These are phyloP conservation scores for Melipona beecheii DNA, from an alignment of 2,888 invertebrate species.

Conservation along the genomic window DNA sequence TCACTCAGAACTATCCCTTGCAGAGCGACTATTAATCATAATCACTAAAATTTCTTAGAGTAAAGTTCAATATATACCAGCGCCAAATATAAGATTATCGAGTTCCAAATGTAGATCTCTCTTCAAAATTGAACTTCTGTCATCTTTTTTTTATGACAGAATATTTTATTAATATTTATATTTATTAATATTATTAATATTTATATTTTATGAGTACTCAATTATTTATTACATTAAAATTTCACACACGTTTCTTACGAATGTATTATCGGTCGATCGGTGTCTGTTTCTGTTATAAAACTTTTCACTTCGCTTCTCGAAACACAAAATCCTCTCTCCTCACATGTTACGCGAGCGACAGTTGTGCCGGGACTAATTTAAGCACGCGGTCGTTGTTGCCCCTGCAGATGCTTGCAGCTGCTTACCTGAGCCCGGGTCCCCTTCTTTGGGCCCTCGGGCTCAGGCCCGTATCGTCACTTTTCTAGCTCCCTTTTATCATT, in stretches of 20 bases:
- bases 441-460: slow-evolving; percentile 52
- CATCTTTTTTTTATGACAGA: too few relatives aligned
- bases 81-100: too few relatives aligned
- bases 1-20: neutral
- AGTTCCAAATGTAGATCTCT: too few relatives aligned
- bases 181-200: too few relatives aligned
- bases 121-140: too few relatives aligned
- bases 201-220: too few relatives aligned
- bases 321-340: slow-evolving; percentile 36
- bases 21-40: neutral
- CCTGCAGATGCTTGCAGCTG: slow-evolving; percentile 77
- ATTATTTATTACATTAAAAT: too few relatives aligned
- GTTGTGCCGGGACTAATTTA: slow-evolving; percentile 83
- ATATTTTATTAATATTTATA: too few relatives aligned
- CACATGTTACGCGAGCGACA: slow-evolving; percentile 81
- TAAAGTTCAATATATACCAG: too few relatives aligned
- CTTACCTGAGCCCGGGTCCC: slow-evolving; percentile 75
- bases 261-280: neutral
- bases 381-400: slow-evolving; percentile 75
- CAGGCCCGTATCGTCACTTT: slow-evolving; percentile 53
- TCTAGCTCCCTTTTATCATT: neutral
- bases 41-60: neutral
- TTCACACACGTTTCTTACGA: too few relatives aligned
- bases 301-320: neutral
- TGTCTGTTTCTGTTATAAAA: neutral